These are phyloP conservation scores for Anoplophora glabripennis DNA, from an alignment of 1,140 invertebrate genomes.

Conservation along the genomic window DNA sequence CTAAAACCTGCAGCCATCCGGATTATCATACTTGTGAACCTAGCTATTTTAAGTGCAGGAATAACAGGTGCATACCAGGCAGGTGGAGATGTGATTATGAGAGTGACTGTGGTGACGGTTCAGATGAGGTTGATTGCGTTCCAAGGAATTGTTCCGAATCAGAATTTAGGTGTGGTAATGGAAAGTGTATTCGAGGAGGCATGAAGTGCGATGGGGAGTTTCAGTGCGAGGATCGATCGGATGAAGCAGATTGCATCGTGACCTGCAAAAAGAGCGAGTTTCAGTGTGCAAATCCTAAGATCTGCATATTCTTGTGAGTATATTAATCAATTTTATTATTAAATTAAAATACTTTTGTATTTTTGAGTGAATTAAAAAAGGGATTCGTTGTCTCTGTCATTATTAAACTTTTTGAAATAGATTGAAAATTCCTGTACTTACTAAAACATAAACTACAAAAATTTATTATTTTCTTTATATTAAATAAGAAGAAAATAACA, in stretches of 20 bases:
- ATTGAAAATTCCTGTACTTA: too few relatives aligned
- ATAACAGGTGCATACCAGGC: slow-evolving; percentile 63
- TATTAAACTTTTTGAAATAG: too few relatives aligned
- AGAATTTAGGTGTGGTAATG: slow-evolving; percentile 58
- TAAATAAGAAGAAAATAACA: too few relatives aligned
- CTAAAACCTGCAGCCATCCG: slow-evolving; percentile 56
- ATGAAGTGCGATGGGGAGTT: slow-evolving; percentile 67
- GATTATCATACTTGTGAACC: slow-evolving; percentile 64
- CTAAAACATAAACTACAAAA: too few relatives aligned
- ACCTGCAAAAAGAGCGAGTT: slow-evolving; percentile 59
- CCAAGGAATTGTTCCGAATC: slow-evolving; percentile 69
- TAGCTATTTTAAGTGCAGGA: slow-evolving; percentile 76
- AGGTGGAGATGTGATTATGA: slow-evolving; percentile 70
- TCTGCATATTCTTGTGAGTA: slow-evolving; percentile 51
- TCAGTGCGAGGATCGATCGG: slow-evolving; percentile 62
- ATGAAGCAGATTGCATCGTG: slow-evolving; percentile 60
- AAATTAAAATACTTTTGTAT: too few relatives aligned
- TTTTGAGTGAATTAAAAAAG: too few relatives aligned
- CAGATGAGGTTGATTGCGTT: slow-evolving; percentile 67
- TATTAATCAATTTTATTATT: not conserved
- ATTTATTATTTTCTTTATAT: too few relatives aligned
- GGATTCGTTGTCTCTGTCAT: too few relatives aligned
- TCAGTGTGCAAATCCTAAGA: slow-evolving; percentile 55
- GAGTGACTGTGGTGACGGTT: slow-evolving; percentile 69
- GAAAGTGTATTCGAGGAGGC: slow-evolving; percentile 57